Evolutionary conservation across 2,888 invertebrate species (phyloP).

Genomic region (Apotomis turbidana): DNA sequence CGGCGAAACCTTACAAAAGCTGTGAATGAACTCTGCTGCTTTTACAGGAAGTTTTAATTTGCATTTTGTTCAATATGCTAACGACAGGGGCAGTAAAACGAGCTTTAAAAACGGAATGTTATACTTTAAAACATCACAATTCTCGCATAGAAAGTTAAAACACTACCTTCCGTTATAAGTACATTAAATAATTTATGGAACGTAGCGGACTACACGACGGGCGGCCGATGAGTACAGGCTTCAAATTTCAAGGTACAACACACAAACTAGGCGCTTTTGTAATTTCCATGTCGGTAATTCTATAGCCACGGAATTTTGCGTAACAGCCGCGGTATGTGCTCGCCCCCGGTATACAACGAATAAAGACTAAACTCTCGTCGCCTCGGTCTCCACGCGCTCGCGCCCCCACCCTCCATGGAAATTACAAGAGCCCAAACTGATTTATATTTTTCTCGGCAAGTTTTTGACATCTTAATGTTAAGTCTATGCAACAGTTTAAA

Average conservation of each 20-base stretch:
- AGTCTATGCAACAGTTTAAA: slow-evolving; percentile 22
- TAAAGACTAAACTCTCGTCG: not conserved
- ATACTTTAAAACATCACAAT: slow-evolving; percentile 70
- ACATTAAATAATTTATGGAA: slow-evolving; percentile 38
- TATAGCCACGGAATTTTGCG: not conserved
- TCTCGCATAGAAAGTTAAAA: slow-evolving; percentile 71
- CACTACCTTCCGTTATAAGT: slow-evolving; percentile 57
- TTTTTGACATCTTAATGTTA: slow-evolving; percentile 24
- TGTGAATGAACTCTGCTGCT: not conserved
- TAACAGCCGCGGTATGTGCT: not conserved
- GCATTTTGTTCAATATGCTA: slow-evolving; percentile 31
- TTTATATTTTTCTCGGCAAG: slow-evolving; percentile 12
- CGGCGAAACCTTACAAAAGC: slow-evolving; percentile 1
- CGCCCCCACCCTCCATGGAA: not conserved
- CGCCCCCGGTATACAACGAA: not conserved
- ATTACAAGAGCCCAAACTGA: slow-evolving; percentile 1
- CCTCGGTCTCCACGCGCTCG: not conserved
- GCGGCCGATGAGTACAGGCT: slow-evolving; percentile 14
- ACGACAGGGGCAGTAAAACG: slow-evolving; percentile 51
- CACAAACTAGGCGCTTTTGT: not conserved
- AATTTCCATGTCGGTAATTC: not conserved
- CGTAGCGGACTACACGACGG: slow-evolving; percentile 19
- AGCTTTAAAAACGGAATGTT: slow-evolving; percentile 66
- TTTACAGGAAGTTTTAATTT: slow-evolving; percentile 21
- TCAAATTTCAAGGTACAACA: not conserved